Percentiles rank a stretch among this genome's conserved stretches.
Evolutionary conservation across 2,797 vertebrate genomes (phyloP).

Genomic region (Poecilia gillii): DNA sequence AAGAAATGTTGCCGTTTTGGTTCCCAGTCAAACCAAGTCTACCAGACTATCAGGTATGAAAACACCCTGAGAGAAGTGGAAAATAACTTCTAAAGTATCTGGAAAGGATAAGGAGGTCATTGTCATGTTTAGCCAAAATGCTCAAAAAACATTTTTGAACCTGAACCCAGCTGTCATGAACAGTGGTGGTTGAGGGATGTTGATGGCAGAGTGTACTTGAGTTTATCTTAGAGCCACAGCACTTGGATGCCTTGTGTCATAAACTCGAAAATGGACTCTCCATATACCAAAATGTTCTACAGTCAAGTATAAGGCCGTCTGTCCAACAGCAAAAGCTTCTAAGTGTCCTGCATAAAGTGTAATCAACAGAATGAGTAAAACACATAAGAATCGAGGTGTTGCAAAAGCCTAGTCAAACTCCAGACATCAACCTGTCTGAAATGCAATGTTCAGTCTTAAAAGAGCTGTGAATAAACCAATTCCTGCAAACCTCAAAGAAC

Average conservation of each 20-base stretch:
- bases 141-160: not conserved
- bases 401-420: not conserved
- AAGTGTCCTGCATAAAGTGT: not conserved
- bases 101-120: not conserved
- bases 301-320: not conserved
- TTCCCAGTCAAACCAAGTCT: too few relatives aligned
- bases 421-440: not conserved
- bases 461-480: not conserved
- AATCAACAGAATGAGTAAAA: not conserved
- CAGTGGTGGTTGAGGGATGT: too few relatives aligned
- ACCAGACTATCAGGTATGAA: too few relatives aligned
- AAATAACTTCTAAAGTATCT: not conserved
- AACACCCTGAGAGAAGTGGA: not conserved
- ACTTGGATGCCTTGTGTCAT: not conserved
- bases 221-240: not conserved
- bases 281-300: not conserved
- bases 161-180: not conserved
- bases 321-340: not conserved
- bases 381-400: not conserved
- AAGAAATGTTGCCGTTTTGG: too few relatives aligned
- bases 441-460: not conserved
- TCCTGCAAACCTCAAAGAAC: not conserved
- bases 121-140: not conserved
- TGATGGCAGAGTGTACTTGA: not conserved
- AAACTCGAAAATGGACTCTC: not conserved